These are phyloP conservation scores for Leucophenga maculata DNA, from an alignment of 2,888 invertebrate genomes.

Conservation along the genomic window DNA sequence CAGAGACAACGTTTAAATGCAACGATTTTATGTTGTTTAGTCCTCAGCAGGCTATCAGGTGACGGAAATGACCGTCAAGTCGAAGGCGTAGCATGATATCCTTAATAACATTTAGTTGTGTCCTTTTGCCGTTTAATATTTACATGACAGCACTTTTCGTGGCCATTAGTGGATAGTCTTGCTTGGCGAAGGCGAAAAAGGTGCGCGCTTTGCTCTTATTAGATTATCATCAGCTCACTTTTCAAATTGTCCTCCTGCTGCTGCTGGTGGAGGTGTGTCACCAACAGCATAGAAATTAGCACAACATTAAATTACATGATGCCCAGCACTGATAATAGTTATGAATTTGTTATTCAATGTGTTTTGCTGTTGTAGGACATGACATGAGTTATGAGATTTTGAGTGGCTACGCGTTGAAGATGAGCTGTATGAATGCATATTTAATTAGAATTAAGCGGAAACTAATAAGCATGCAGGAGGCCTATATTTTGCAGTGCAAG, in stretches of 20 bases:
- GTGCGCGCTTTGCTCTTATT: conserved; percentile 1
- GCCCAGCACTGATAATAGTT: conserved; percentile 50
- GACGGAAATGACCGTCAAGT: conserved; percentile 9
- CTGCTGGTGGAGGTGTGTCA: conserved; percentile 25
- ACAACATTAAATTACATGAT: conserved; percentile 65
- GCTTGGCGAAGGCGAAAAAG: conserved; percentile 1
- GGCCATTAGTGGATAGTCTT: background rate
- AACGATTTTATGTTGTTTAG: background rate
- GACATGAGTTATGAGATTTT: conserved; percentile 56
- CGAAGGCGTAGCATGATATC: background rate
- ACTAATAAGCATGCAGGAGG: background rate
- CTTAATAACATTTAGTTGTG: no score
- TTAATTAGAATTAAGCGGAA: conserved; percentile 37
- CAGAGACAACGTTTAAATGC: conserved; percentile 25
- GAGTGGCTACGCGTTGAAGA: background rate
- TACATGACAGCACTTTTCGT: conserved; percentile 12
- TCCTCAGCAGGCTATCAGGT: background rate
- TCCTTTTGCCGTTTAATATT: conserved; percentile 3
- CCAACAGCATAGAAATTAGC: conserved; percentile 54
- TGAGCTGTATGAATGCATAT: conserved; percentile 42
- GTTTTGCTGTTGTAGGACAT: conserved; percentile 38
- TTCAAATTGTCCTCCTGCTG: background rate
- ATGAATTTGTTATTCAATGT: conserved; percentile 30
- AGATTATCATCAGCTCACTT: conserved; percentile 5
- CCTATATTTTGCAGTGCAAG: conserved; percentile 7